Percentiles rank a stretch among this genome's conserved stretches.
Evolutionary conservation across 1,140 invertebrate species (phyloP).

Genomic region (Oreohelix idahoensis): DNA sequence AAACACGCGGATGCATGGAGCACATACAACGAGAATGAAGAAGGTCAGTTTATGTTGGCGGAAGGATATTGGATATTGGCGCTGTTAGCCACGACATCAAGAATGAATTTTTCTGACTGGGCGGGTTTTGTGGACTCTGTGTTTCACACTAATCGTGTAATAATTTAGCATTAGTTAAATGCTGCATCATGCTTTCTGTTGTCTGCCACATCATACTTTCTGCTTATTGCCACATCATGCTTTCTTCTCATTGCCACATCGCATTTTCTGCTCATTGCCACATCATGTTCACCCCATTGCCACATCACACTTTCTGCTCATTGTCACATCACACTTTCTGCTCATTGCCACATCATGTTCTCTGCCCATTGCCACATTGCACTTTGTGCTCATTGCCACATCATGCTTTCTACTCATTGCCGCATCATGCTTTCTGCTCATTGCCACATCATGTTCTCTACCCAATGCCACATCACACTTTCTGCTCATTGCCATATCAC

Average conservation of each 20-base stretch:
- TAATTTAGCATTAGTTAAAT: neutral
- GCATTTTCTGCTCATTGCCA: neutral
- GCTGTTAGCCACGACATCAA: neutral
- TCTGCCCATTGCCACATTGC: neutral
- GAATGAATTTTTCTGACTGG: slow-evolving; percentile 30
- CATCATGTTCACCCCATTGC: neutral
- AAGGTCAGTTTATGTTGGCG: neutral
- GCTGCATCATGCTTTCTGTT: neutral
- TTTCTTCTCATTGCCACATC: neutral
- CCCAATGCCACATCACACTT: neutral
- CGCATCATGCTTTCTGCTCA: neutral
- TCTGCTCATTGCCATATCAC: neutral
- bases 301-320: too few relatives aligned
- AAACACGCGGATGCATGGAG: neutral
- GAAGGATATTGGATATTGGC: neutral
- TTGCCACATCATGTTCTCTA: neutral
- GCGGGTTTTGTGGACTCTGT: slow-evolving; percentile 33
- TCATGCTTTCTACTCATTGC: neutral
- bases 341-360: neutral
- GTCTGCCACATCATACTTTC: neutral
- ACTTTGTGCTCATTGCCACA: neutral
- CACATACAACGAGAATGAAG: neutral
- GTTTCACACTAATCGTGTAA: slow-evolving; percentile 14
- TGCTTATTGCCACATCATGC: too few relatives aligned
- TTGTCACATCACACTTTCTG: too few relatives aligned